Evolutionary conservation across 2,888 invertebrate species (phyloP).

Genomic region (Ectemnius lituratus): DNA sequence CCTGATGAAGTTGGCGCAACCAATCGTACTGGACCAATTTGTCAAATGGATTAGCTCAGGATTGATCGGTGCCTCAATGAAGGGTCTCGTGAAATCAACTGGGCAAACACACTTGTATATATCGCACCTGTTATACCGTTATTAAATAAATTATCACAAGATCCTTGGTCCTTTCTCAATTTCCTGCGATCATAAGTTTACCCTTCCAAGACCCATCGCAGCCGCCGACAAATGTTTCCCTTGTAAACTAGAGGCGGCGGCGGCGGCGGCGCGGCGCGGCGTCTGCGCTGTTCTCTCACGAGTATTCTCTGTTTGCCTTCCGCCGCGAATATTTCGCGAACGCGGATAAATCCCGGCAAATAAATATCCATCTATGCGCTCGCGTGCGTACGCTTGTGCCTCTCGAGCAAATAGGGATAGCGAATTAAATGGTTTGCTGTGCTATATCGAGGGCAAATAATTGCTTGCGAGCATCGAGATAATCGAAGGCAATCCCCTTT

Average conservation of each 20-base stretch:
- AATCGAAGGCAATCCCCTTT: background rate
- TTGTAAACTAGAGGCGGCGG: no score
- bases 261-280: background rate
- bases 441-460: background rate
- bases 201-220: background rate
- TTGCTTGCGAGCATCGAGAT: background rate
- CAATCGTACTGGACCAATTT: constrained; percentile 8
- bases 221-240: background rate
- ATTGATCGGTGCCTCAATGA: background rate
- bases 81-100: background rate
- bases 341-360: background rate
- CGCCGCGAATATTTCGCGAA: constrained; percentile 2
- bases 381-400: no score
- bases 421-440: background rate
- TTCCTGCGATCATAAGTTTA: background rate
- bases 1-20: constrained; percentile 15
- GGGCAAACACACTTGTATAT: background rate
- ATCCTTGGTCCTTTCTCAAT: background rate
- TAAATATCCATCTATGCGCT: background rate
- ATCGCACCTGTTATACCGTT: background rate
- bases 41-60: background rate
- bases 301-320: background rate
- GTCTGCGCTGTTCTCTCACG: background rate
- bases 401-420: background rate
- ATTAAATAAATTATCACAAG: background rate